Evolutionary conservation across 2,888 invertebrate species (phyloP), one percentile per base, ranked within the genome.

Genomic region (Girardia tigrina): DNA sequence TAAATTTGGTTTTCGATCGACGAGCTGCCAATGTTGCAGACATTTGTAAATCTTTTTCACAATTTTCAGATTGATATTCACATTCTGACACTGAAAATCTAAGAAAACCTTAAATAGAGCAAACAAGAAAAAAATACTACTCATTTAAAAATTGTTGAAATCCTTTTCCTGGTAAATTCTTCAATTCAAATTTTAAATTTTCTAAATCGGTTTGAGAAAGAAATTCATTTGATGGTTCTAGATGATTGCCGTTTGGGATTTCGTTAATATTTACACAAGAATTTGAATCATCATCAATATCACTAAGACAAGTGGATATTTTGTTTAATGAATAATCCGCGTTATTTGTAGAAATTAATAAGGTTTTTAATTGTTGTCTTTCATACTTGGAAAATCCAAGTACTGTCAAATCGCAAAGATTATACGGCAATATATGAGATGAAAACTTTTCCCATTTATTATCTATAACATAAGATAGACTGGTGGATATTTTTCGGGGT

Each of bases 1-100:
- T 56, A 56, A 56, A 56, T 56, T 56, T 56, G 4, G 56, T 56
- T 56, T 56, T 56, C 4, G 56, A 56, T 56, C 56, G n/a, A 12
- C 56, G 56, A 56, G 56, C 56, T 56, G 56, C 56, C n/a, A 56
- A 23, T 56, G 56, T 56, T 4, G 56, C n/a, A 8, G 56, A 56
- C n/a, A 56, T 12, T 56, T 56, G 56, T 12, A n/a, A 56, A 56
- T 56, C 56, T 16, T n/a, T 56, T 56, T 56, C 56, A 8, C 56
- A 2, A 56, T 56, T 16, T 20, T 56, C 2, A 2, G n/a, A 4
- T 56, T 56, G 8, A 6, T 20, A 56, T 56, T 56, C 8, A 56
- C 8, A 56, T 8, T n/a, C 56, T 2, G 23, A 56, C n/a, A 12
- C n/a, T 20, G 23, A 4, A n/a, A n/a, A n/a, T n/a, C n/a, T n/a